A percentile compares a stretch with the other conserved stretches of the same genome.
phyloP scores from a whole-genome alignment of 2,113 vertebrate species.

The Antechinus stuartii region DNA sequence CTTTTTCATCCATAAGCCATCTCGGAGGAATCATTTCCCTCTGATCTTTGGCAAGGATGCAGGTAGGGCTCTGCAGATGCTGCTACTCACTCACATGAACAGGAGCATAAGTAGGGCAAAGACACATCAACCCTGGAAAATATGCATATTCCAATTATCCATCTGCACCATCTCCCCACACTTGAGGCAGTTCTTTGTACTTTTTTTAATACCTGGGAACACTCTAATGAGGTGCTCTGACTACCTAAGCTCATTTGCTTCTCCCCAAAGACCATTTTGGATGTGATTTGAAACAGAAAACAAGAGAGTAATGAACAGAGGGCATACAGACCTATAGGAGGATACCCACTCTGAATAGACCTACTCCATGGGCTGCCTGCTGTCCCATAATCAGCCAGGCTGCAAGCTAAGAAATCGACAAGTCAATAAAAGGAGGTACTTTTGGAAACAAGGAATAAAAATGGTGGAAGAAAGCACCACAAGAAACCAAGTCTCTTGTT shows the following conservation, averaged over 20 bases:
- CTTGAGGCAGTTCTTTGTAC: slow-evolving; percentile 71
- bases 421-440: slow-evolving; percentile 36
- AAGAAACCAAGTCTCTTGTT: slow-evolving; percentile 41
- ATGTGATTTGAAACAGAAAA: slow-evolving; percentile 61
- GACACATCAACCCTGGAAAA: slow-evolving; percentile 65
- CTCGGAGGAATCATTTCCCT: slow-evolving; percentile 57
- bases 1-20: slow-evolving; percentile 65
- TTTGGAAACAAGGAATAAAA: slow-evolving; percentile 52
- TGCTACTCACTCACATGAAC: slow-evolving; percentile 67
- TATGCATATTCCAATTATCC: slow-evolving; percentile 78
- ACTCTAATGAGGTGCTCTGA: slow-evolving; percentile 72
- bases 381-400: slow-evolving; percentile 38
- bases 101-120: slow-evolving; percentile 68
- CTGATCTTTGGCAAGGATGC: slow-evolving; percentile 44
- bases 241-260: slow-evolving; percentile 69
- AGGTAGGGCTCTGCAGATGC: slow-evolving; percentile 48
- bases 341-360: slow-evolving; percentile 10
- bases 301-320: slow-evolving; percentile 56
- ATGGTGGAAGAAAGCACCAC: slow-evolving; percentile 4
- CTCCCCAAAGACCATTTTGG: slow-evolving; percentile 62
- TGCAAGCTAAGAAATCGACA: slow-evolving; percentile 40
- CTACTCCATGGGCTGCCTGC: not conserved
- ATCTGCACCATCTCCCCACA: slow-evolving; percentile 68
- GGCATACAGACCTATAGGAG: slow-evolving; percentile 46
- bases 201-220: slow-evolving; percentile 64